Evolutionary conservation across 1,140 invertebrate species (phyloP), one percentile per base, ranked within the genome.

Genomic region (Pachyrhynchus sulphureomaculatus): DNA sequence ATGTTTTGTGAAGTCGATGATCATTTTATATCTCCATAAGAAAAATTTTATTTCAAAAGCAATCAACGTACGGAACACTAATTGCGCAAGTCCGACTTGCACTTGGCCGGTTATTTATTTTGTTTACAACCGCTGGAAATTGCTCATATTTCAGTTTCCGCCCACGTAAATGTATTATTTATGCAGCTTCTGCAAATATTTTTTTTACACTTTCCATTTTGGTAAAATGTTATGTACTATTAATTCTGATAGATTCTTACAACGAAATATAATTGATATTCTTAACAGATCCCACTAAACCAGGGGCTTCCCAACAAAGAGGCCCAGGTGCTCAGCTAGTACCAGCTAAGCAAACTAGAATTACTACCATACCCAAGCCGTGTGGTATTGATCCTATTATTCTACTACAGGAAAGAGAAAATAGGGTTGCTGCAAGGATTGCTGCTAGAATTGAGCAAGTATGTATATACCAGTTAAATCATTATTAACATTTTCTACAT

Each of bases 341-440:
- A 17, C 48, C 37, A 0, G 33, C 33, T 6, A 91, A 90, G 70
- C 88, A 88, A 41, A 90, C 90, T 73, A 82, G 92, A 36, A 82
- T 97, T 2, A 96, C 95, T 0, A 91, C 92, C 4, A 81, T 98
- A 23, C 85, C 91, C 0, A 96, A 96, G 76, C 96, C 94, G 12
- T 79, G 82, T 29, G 96, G 96, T 12, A 84, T 99, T 42, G 96
- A 99, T 84, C 96, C 96, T 0, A 79, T 98, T 15, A 83, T 93
- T 36, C 84, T 99, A 65, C 78, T 98, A 8, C 92, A 95, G 75
- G 96, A 99, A 80, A 82, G 96, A 65, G 96, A 99, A 82, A 96
- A 97, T 44, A 85, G 91, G 68, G 86, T 94, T 39, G 89, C 91
- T 6, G 85, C 90, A 2, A 82, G 91, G 33, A 93, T 95, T 54